Conservation (phyloP, 2,888 invertebrate genomes). For the Malthinus flaveolus region DNA sequence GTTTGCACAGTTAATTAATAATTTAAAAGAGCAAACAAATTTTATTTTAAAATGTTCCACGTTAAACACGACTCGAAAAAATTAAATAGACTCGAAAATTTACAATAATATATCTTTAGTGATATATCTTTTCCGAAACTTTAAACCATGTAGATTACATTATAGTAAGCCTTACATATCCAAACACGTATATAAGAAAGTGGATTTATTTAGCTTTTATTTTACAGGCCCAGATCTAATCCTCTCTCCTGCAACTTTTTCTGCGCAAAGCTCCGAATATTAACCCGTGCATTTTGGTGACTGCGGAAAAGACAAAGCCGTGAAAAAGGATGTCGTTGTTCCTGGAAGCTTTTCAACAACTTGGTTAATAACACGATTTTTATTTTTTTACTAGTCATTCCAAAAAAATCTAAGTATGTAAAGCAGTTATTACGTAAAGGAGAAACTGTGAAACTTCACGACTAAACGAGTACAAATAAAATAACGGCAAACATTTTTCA, state of each 20-base stretch:
- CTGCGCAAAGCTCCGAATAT: slow-evolving; percentile 45
- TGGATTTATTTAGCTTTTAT: slow-evolving; percentile 37
- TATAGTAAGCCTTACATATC: slow-evolving; percentile 12
- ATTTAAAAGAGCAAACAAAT: slow-evolving; percentile 19
- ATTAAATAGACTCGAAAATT: slow-evolving; percentile 11
- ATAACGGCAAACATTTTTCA: no score
- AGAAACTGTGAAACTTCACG: neutral
- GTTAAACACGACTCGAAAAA: slow-evolving; percentile 1
- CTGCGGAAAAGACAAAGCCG: slow-evolving; percentile 12
- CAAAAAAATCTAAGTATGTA: neutral
- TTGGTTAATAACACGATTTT: slow-evolving; percentile 3
- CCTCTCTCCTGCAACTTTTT: slow-evolving; percentile 49
- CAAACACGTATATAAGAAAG: slow-evolving; percentile 25
- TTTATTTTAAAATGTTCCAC: slow-evolving; percentile 15
- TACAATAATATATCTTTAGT: slow-evolving; percentile 5
- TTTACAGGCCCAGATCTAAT: slow-evolving; percentile 53
- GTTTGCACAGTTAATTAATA: slow-evolving; percentile 27
- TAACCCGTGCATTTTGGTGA: slow-evolving; percentile 30
- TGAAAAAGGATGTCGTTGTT: slow-evolving; percentile 8
- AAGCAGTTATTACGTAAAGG: no score
- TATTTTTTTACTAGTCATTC: slow-evolving; percentile 20
- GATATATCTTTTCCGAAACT: slow-evolving; percentile 1
- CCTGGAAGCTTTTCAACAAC: slow-evolving; percentile 6
- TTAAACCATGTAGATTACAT: slow-evolving; percentile 5
- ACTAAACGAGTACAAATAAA: neutral